Evolutionary conservation across 2,113 vertebrate species (phyloP).

Genomic region (Gopherus evgoodei): DNA sequence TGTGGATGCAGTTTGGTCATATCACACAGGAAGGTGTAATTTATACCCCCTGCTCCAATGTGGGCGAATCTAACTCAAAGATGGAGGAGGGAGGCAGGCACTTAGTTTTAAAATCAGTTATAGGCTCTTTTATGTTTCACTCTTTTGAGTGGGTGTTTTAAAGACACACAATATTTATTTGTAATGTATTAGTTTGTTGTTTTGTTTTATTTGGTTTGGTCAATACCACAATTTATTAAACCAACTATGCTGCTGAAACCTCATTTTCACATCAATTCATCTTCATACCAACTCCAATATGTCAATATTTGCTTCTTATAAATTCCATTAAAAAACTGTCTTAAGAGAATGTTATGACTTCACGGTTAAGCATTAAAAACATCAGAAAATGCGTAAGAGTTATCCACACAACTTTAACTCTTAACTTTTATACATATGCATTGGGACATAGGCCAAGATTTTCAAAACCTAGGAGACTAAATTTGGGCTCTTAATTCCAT

Average conservation of each 20-base stretch:
- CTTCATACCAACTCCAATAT: constrained; percentile 55
- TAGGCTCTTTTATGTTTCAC: background rate
- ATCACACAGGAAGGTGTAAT: background rate
- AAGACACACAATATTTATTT: constrained; percentile 25
- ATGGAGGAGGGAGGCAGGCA: background rate
- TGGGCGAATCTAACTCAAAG: background rate
- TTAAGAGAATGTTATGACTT: background rate
- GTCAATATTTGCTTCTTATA: constrained; percentile 53
- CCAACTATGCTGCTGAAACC: constrained; percentile 50
- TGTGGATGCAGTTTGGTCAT: background rate
- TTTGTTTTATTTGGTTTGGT: constrained; percentile 44
- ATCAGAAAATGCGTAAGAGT: background rate
- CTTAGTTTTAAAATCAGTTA: background rate
- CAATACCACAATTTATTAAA: constrained; percentile 45
- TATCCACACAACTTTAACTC: background rate
- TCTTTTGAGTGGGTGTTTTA: background rate
- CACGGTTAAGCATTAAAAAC: background rate
- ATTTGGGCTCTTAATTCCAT: background rate
- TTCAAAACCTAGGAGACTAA: background rate
- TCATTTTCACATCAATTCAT: constrained; percentile 74
- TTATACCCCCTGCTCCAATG: background rate
- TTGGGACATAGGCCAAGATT: background rate
- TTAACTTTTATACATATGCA: background rate
- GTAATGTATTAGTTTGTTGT: background rate
- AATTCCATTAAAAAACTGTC: background rate